Evolutionary conservation across 1,140 invertebrate genomes (phyloP).

Genomic region (Augochlora pura): DNA sequence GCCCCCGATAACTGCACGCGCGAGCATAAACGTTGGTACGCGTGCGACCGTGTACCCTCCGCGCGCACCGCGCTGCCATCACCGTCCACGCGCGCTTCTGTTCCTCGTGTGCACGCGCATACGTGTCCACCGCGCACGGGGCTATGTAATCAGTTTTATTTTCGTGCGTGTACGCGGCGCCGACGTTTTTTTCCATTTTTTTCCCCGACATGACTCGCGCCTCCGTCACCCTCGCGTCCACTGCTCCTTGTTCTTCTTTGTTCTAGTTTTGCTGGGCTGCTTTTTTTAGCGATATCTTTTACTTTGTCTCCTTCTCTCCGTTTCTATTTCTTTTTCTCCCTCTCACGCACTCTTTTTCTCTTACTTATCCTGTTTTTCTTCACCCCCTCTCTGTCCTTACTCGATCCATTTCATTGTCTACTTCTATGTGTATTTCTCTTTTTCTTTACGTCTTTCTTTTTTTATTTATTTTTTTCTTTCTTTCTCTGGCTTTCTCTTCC

Average conservation of each 20-base stretch:
- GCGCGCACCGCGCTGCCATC: no score
- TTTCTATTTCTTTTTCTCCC: no score
- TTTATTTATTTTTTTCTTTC: no score
- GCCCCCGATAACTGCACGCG: constrained; percentile 43
- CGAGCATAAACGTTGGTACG: constrained; percentile 53
- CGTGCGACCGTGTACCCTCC: constrained; percentile 1
- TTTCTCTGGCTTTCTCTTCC: no score
- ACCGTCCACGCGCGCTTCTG: no score
- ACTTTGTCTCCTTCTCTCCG: no score
- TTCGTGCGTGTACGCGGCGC: constrained; percentile 65
- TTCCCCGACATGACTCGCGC: background rate
- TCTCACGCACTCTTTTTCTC: no score
- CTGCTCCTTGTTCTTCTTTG: background rate
- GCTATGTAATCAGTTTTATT: constrained; percentile 75
- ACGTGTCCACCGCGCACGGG: constrained; percentile 54
- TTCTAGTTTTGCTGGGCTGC: background rate
- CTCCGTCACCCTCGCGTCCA: background rate
- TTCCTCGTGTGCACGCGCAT: constrained; percentile 27
- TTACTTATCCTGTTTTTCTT: no score
- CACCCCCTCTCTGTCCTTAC: no score
- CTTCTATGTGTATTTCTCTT: no score
- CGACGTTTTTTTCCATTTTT: constrained; percentile 21
- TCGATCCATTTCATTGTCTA: no score
- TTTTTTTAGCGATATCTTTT: background rate
- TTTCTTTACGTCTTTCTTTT: no score